Percentiles rank a stretch among this genome's conserved stretches.
Evolutionary conservation across 2,113 vertebrate species (phyloP).

Genomic region (Tretioscincus oriximinensis): DNA sequence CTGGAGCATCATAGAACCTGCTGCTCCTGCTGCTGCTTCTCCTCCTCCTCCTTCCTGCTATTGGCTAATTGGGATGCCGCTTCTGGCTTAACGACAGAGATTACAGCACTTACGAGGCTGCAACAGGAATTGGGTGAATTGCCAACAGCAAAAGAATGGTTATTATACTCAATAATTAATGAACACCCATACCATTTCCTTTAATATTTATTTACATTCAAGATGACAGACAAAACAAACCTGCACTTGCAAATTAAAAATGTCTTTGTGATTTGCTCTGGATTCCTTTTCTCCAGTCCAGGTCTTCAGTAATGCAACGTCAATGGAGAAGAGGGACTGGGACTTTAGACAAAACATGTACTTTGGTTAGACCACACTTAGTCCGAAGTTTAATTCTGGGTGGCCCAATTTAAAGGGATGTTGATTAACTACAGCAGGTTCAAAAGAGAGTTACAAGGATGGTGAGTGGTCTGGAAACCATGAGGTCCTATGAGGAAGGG

Average conservation of each 20-base stretch:
- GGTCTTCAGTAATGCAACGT: not conserved
- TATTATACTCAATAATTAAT: slow-evolving; percentile 7
- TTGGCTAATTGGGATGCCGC: not conserved
- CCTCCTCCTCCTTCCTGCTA: not conserved
- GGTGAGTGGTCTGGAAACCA: too few relatives aligned
- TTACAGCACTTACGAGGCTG: not conserved
- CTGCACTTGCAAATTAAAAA: not conserved
- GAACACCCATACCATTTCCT: not conserved
- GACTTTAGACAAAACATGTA: too few relatives aligned
- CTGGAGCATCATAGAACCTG: too few relatives aligned
- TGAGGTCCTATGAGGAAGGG: too few relatives aligned
- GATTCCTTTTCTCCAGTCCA: not conserved
- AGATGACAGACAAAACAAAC: not conserved
- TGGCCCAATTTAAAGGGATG: too few relatives aligned
- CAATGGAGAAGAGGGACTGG: too few relatives aligned
- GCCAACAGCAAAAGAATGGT: slow-evolving; percentile 8
- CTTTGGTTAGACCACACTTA: too few relatives aligned
- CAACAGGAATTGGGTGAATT: not conserved
- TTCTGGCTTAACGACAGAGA: not conserved
- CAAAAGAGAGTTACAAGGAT: too few relatives aligned
- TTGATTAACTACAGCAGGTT: too few relatives aligned
- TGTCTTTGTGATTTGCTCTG: not conserved
- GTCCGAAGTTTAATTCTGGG: too few relatives aligned
- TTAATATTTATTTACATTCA: slow-evolving; percentile 20
- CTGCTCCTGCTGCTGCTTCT: too few relatives aligned